Base-by-base conservation (phyloP, 2,888 invertebrate genomes). In the Mycalesis mineus region DNA sequence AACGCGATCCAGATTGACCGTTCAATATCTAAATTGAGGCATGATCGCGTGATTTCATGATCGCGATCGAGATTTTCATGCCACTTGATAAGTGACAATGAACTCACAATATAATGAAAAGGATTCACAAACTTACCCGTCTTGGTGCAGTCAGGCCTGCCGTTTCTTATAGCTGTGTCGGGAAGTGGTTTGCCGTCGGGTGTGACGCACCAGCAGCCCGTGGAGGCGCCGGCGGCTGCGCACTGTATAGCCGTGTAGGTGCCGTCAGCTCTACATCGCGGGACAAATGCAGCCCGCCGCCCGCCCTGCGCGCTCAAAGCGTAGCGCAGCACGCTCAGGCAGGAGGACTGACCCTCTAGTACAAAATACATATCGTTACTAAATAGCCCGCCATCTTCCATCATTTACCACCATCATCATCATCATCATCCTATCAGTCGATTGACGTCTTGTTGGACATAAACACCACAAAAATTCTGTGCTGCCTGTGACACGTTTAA, bases 171-270 rank as follows among this genome's bases (percentile, higher is more conserved):
- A 5, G 95, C 93, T 4, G 96, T 96, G 69, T 95, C 95, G 8
- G 94, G 93, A 53, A 97, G 91, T 0, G 96, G 96, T 67, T 92
- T 93, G 40, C 98, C 98, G 66, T 94, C 93, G 11, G 93, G 92
- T 0, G 95, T 95, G 60, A 97, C 97, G 79, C 98, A 98, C 97
- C 97, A 97, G 87, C 97, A 98, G 74, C 92, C 92, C 1, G 95
- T 94, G 6, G 95, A 93, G 55, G 93, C 93, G 4, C 95, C 93
- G 54, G 93, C 93, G 13, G 91, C 88, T 72, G 95, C 93, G 77
- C 97, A 98, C 85, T 98, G 98, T 58, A 96, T 93, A 8, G 95
- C 92, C 0, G 95, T 94, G 80, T 95, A 98, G 2, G 92, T 93
- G 13, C 98, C 97, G 76, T 97, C 97, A 2, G 91, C 89, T 54